These are phyloP conservation scores for Crocidura indochinensis DNA, from an alignment of 2,797 vertebrate species.

Conservation along the genomic window DNA sequence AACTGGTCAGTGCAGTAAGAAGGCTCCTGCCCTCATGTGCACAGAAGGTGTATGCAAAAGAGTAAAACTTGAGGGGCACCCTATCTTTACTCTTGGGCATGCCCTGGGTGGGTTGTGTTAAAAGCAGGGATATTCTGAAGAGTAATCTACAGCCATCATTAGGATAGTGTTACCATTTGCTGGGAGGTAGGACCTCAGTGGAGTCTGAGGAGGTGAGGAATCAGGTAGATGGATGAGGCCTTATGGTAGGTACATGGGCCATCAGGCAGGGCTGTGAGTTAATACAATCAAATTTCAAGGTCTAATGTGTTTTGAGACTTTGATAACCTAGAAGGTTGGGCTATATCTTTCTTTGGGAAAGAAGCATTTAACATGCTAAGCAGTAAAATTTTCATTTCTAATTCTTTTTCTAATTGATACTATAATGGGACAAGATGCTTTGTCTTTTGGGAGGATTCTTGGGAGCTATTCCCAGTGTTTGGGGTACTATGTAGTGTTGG, in stretches of 20 bases:
- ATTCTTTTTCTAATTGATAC: too few relatives aligned
- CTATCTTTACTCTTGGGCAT: neutral
- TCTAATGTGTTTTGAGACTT: too few relatives aligned
- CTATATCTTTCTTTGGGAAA: too few relatives aligned
- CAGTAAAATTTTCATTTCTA: too few relatives aligned
- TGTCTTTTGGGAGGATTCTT: too few relatives aligned
- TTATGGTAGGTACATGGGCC: neutral
- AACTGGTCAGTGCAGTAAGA: neutral
- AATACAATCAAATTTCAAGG: too few relatives aligned
- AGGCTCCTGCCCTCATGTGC: neutral
- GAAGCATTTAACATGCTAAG: too few relatives aligned
- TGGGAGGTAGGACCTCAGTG: neutral
- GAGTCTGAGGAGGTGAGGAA: accelerated
- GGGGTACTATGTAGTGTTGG: too few relatives aligned
- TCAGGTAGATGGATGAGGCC: too few relatives aligned
- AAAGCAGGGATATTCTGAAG: neutral
- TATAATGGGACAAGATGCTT: too few relatives aligned
- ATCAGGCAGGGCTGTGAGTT: neutral
- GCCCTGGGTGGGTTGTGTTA: neutral
- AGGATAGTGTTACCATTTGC: neutral
- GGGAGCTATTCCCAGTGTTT: too few relatives aligned
- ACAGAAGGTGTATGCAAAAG: neutral
- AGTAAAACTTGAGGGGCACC: too few relatives aligned
- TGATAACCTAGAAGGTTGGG: neutral
- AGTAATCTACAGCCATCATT: neutral